phyloP scores from a whole-genome alignment of 2,888 invertebrate genomes.

The Heteromurus nitidus region DNA sequence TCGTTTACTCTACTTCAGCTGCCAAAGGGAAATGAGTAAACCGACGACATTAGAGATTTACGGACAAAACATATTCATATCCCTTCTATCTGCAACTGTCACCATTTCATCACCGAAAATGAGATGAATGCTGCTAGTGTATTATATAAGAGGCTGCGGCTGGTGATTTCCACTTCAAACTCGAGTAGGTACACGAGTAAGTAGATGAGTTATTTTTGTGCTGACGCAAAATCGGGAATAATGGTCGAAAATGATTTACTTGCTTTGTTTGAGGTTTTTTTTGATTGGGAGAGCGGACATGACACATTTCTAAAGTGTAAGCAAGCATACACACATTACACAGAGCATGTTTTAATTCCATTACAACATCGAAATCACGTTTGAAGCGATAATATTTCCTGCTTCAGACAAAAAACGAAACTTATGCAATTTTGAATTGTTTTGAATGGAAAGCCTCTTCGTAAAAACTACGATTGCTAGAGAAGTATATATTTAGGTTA shows the following conservation, averaged over 20 bases:
- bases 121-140: neutral
- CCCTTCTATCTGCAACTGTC: slow-evolving; percentile 27
- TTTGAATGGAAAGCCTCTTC: too few species aligned
- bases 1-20: too few species aligned
- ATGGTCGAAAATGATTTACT: neutral
- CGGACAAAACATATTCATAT: neutral
- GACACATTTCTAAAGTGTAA: neutral
- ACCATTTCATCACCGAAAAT: slow-evolving; percentile 26
- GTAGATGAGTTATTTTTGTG: neutral
- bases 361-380: too few species aligned
- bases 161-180: neutral
- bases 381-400: too few species aligned
- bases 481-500: too few species aligned
- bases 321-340: neutral
- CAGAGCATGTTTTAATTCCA: neutral
- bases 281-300: neutral
- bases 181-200: slow-evolving; percentile 7
- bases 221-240: neutral
- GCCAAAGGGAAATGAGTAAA: neutral
- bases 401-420: too few species aligned
- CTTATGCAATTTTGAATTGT: too few species aligned
- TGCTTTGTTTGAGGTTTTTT: neutral
- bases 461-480: too few species aligned
- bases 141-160: neutral
- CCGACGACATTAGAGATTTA: neutral